Evolutionary conservation across 2,888 invertebrate genomes (phyloP).

Genomic region (Acanthosepion lycidas): DNA sequence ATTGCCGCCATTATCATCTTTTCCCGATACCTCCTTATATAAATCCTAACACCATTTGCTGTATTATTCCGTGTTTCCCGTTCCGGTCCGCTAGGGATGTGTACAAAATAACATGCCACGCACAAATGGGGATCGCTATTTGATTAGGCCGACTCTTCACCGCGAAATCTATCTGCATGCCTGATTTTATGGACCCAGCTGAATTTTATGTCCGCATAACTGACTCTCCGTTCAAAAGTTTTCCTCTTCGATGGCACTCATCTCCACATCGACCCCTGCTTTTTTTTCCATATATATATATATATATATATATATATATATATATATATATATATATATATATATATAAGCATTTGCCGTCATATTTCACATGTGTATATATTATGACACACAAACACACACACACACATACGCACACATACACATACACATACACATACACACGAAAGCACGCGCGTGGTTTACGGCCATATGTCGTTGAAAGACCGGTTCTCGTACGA

Average conservation of each 20-base stretch:
- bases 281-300: too few relatives aligned
- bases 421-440: too few relatives aligned
- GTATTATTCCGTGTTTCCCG: neutral
- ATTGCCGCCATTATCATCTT: neutral
- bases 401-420: too few relatives aligned
- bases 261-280: too few relatives aligned
- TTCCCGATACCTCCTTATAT: neutral
- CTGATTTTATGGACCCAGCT: neutral
- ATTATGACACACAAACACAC: too few relatives aligned
- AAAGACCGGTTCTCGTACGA: too few relatives aligned
- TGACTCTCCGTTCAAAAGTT: neutral
- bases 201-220: neutral
- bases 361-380: too few relatives aligned
- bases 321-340: too few relatives aligned
- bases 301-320: too few relatives aligned
- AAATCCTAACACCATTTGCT: neutral
- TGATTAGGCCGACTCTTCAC: neutral
- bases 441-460: too few relatives aligned
- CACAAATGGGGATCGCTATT: neutral
- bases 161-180: neutral
- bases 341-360: too few relatives aligned
- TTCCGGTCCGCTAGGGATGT: neutral
- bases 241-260: neutral
- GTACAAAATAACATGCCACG: neutral
- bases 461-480: too few relatives aligned